Base-by-base conservation (phyloP, 2,113 vertebrate genomes). In the Pluvialis apricaria region DNA sequence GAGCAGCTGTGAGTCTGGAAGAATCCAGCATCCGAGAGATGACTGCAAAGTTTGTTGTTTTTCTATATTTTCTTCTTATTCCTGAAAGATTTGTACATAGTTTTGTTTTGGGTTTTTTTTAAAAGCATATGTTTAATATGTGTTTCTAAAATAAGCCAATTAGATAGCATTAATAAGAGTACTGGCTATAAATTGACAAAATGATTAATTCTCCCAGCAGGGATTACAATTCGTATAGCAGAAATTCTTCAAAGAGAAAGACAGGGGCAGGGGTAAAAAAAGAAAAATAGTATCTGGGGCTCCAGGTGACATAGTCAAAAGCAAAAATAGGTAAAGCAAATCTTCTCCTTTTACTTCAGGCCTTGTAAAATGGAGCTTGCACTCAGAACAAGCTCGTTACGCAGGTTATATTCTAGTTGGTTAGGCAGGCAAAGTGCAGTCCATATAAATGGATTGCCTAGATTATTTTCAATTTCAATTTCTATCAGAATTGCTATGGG, bases 1-100 rank as follows among this genome's bases (percentile, higher is more conserved):
- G 47, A 95, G 89, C 92, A 95, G 96, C 91, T 96, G 96, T 75
- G 91, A 94, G 86, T n/a, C 91, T 97, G 92, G 89, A 95, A 97
- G 94, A 94, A 92, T 95, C 95, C 92, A 96, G 78, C 66, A 77
- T 44, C 51, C 8, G 57, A 91, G 87, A 78, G 71, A 85, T 70
- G 82, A 83, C 95, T 96, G 81, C 49, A 86, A 94, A 94, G 92
- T 94, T 95, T 81, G 71, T 28, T 73, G 64, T 0, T 44, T 93
- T 95, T 66, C 54, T 52, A 0, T 88, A 21, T 85, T 95, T 96
- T 95, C 55, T 91, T 86, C 21, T 29, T 13, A 4, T 92, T 92
- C 32, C 64, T 93, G 76, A 71, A 78, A 86, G 86, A 82, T 73
- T n/a, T 72, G 20, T 24, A 32, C n/a, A 13, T 29, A 34, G 60